These are phyloP conservation scores for Brachyhypopomus gauderio DNA, from an alignment of 2,113 vertebrate genomes.

Conservation along the genomic window DNA sequence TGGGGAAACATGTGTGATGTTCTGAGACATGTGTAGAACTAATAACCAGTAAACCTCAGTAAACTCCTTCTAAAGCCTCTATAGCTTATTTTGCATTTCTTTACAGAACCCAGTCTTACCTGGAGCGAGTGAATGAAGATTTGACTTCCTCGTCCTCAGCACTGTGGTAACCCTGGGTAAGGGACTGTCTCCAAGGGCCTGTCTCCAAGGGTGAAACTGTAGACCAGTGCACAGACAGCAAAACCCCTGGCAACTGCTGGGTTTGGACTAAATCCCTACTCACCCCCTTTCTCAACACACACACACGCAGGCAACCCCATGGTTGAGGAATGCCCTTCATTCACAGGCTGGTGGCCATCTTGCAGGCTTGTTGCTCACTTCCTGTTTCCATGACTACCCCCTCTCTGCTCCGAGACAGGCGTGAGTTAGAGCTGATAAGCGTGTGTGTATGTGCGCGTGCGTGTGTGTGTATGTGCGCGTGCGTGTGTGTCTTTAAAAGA, in stretches of 20 bases:
- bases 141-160: no score
- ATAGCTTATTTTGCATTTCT: no score
- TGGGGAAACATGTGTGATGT: neutral
- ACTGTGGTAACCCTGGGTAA: no score
- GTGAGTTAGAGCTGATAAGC: slow-evolving; percentile 63
- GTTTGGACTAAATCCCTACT: slow-evolving; percentile 73
- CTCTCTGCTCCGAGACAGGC: slow-evolving; percentile 15
- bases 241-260: no score
- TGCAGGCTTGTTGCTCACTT: slow-evolving; percentile 74
- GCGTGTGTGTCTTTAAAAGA: neutral
- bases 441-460: slow-evolving; percentile 47
- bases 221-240: no score
- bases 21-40: neutral
- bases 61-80: no score
- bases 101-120: no score
- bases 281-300: slow-evolving; percentile 52
- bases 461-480: slow-evolving; percentile 35
- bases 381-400: slow-evolving; percentile 76
- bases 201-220: no score
- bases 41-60: no score
- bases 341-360: slow-evolving; percentile 79
- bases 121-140: no score
- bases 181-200: no score
- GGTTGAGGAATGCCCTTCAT: slow-evolving; percentile 75
- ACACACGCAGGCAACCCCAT: slow-evolving; percentile 63